Evolutionary conservation across 2,888 invertebrate species (phyloP).

Genomic region (Agriopis leucophaearia): DNA sequence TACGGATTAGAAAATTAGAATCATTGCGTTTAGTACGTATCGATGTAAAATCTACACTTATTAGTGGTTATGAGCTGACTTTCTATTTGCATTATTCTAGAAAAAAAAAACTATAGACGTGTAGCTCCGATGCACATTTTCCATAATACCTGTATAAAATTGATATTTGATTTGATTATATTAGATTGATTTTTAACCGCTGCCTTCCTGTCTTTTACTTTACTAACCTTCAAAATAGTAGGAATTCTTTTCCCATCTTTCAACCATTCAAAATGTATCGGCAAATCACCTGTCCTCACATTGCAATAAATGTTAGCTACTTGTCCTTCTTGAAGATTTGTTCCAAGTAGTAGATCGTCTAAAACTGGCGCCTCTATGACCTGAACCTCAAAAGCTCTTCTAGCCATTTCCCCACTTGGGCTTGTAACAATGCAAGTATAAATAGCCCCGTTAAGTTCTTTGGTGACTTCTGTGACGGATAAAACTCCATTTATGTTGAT

Average conservation of each 20-base stretch:
- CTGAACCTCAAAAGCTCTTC: constrained; percentile 88
- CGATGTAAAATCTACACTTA: too few relatives aligned
- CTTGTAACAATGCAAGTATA: constrained; percentile 93
- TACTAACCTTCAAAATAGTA: constrained; percentile 86
- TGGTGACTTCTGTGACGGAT: constrained; percentile 87
- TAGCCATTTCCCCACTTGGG: constrained; percentile 88
- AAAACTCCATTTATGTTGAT: constrained; percentile 85
- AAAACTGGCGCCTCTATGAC: constrained; percentile 92
- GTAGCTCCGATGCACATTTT: too few relatives aligned
- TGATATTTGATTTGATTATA: too few relatives aligned
- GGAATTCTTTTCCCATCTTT: constrained; percentile 89
- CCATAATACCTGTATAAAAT: too few relatives aligned
- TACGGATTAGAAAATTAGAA: too few relatives aligned
- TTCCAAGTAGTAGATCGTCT: constrained; percentile 93
- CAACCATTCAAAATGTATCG: constrained; percentile 90
- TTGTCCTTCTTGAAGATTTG: constrained; percentile 93
- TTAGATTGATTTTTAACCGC: too few relatives aligned
- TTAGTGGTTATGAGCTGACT: too few relatives aligned
- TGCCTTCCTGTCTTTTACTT: neutral
- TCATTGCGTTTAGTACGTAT: too few relatives aligned
- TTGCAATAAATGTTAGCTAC: constrained; percentile 94
- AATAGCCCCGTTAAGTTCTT: constrained; percentile 89
- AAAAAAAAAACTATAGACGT: too few relatives aligned
- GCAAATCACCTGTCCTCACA: constrained; percentile 90
- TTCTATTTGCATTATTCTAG: too few relatives aligned